A percentile compares a stretch with the other conserved stretches of the same genome.
Evolutionary conservation across 2,113 vertebrate genomes (phyloP).

Genomic region (Mustelus asterias): DNA sequence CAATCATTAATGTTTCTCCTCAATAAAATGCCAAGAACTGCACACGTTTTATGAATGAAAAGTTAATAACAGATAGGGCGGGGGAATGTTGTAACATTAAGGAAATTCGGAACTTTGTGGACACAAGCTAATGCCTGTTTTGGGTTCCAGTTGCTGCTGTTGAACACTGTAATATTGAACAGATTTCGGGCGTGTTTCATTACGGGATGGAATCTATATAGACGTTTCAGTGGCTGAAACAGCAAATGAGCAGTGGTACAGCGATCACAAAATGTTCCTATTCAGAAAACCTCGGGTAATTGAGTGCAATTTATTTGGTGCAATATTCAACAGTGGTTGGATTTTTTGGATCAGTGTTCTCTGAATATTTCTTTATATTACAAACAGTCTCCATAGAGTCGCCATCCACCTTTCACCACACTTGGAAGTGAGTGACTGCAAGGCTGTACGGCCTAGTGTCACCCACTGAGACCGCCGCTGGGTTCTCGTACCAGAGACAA

Average conservation of each 20-base stretch:
- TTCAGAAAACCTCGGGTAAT: background rate
- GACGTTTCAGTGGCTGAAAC: background rate
- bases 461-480: background rate
- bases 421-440: background rate
- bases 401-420: background rate
- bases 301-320: background rate
- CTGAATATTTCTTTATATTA: background rate
- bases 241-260: background rate
- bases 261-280: background rate
- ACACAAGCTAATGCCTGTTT: background rate
- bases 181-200: background rate
- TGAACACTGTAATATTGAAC: conserved; percentile 1
- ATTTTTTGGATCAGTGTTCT: background rate
- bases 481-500: background rate
- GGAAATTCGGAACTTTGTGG: background rate
- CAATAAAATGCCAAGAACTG: background rate
- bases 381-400: background rate
- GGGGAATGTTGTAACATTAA: background rate
- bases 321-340: background rate
- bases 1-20: background rate
- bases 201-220: background rate
- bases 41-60: conserved; percentile 2
- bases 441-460: background rate
- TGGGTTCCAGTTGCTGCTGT: background rate
- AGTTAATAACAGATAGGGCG: background rate